Percentiles rank a stretch among this genome's conserved stretches.
Conservation (phyloP, 1,140 invertebrate genomes). For the Panulirus ornatus region DNA sequence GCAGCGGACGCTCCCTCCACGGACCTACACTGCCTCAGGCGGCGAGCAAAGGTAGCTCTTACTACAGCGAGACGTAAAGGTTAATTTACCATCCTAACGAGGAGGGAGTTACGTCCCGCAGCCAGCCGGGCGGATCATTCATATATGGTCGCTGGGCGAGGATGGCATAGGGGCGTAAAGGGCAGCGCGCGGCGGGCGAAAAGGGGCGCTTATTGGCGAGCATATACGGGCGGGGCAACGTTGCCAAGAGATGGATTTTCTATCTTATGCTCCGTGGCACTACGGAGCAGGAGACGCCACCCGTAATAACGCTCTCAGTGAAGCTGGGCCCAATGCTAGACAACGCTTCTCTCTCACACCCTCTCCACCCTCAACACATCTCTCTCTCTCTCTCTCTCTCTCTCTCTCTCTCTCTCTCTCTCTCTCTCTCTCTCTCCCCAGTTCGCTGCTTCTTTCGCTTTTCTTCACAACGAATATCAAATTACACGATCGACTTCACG, state of each 20-base stretch:
- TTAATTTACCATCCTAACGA: background rate
- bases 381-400: background rate
- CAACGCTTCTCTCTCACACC: background rate
- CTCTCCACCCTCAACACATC: background rate
- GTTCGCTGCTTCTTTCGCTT: background rate
- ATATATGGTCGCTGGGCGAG: slow-evolving; percentile 58
- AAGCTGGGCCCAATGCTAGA: background rate
- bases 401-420: slow-evolving; percentile 15
- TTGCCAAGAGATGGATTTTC: background rate
- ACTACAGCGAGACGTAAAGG: background rate
- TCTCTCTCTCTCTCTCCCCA: slow-evolving; percentile 9
- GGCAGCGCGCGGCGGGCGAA: background rate
- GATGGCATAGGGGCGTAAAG: slow-evolving; percentile 29
- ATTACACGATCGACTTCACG: too few relatives aligned
- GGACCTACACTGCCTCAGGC: background rate
- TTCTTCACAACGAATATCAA: background rate
- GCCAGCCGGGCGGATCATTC: slow-evolving; percentile 39
- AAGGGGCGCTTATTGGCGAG: background rate
- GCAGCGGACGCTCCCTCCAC: background rate
- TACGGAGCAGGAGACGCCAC: background rate
- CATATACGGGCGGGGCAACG: slow-evolving; percentile 4
- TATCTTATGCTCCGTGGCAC: background rate
- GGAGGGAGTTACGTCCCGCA: background rate
- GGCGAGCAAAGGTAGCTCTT: slow-evolving; percentile 31
- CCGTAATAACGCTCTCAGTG: slow-evolving; percentile 54